Percentiles rank a stretch among this genome's conserved stretches.
Conservation (phyloP, 2,888 invertebrate species). For the Graphium colonna region DNA sequence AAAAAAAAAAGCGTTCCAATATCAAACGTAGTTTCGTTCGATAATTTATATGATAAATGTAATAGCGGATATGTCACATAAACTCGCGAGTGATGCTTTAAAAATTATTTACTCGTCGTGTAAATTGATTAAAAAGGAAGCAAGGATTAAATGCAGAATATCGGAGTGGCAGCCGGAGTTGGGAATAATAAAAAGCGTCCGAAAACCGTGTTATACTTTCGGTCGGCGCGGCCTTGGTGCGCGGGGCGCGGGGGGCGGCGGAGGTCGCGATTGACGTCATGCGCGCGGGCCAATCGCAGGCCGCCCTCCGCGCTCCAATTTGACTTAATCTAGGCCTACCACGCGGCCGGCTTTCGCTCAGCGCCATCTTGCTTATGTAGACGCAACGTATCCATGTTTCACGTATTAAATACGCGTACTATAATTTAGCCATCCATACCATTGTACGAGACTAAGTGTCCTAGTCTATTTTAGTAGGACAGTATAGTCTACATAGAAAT, state of each 20-base stretch:
- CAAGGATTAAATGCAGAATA: neutral
- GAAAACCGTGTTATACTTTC: slow-evolving; percentile 73
- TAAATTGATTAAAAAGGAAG: neutral
- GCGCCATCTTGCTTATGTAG: slow-evolving; percentile 3
- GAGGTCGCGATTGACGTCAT: slow-evolving; percentile 78
- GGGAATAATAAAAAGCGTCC: slow-evolving; percentile 40
- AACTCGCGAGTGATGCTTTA: neutral
- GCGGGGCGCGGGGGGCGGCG: slow-evolving; percentile 39
- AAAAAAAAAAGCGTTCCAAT: neutral
- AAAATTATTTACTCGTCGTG: neutral
- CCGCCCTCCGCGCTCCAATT: slow-evolving; percentile 48
- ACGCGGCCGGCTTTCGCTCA: slow-evolving; percentile 12
- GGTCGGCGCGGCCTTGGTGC: slow-evolving; percentile 59
- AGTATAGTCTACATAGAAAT: too few relatives aligned
- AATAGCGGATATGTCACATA: too few relatives aligned
- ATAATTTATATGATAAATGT: neutral
- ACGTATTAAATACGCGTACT: too few relatives aligned
- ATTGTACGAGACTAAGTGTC: too few relatives aligned
- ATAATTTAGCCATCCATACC: too few relatives aligned
- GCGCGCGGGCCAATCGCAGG: slow-evolving; percentile 59
- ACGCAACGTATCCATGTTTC: too few relatives aligned
- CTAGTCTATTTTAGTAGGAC: too few relatives aligned
- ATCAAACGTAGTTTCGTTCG: neutral
- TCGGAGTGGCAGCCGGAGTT: slow-evolving; percentile 7
- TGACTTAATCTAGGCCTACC: slow-evolving; percentile 47